Evolutionary conservation across 2,888 invertebrate genomes (phyloP), one percentile per base, ranked within the genome.

Genomic region (Lydus trimaculatus): DNA sequence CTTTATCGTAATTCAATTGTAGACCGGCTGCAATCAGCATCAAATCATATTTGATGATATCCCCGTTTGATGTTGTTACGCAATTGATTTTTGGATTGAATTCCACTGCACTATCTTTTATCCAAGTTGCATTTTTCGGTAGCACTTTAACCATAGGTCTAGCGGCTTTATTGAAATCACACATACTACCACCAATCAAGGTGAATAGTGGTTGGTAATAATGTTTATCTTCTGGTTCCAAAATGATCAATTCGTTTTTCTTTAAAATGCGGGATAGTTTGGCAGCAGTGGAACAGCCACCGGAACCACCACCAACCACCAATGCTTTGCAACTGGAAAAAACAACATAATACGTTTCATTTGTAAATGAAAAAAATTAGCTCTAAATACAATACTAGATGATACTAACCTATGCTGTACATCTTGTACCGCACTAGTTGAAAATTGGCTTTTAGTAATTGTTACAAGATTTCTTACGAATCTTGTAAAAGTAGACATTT

Each of bases 161-260:
- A 36, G 87, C 86, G 0, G 95, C 90, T 8, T 92, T 87, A 2
- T 89, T 83, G 15, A 97, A 82, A 4, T 86, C 87, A 80, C 92
- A 94, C 75, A 96, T 89, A 0, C 98, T 98, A 1, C 94, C 97
- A 0, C 98, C 99, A 59, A 98, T 91, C 63, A 99, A 85, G 0
- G 99, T 99, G 86, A 95, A 98, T 82, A 98, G 88, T 0, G 99
- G 96, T 84, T 99, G 99, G 85, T 99, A 99, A 85, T 96, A 98
- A 85, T 99, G 98, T 69, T 87, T 87, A 75, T 92, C 89, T 74
- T 88, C 90, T 0, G 97, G 96, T 81, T 99, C 98, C 59, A 98
- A 85, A 39, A 99, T 88, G 48, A 94, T 92, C n/a, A 98, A 92
- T 75, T 92, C 88, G 70, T 91, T 88, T 75, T 90, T 89, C 9